These are phyloP conservation scores for Drosophila burlai DNA, from an alignment of 1,140 invertebrate genomes.

Conservation along the genomic window DNA sequence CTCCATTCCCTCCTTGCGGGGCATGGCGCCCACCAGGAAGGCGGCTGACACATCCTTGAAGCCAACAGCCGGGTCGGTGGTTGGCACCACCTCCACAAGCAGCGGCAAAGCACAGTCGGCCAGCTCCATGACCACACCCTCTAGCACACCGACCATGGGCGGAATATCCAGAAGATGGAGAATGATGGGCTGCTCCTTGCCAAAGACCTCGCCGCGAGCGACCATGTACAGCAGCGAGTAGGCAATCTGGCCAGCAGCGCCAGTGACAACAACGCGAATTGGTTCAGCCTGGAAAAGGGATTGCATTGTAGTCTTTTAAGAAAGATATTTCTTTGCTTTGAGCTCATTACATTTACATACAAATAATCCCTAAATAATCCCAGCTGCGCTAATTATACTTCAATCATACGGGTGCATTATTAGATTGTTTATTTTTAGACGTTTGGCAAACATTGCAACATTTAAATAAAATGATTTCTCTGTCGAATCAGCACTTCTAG, in stretches of 20 bases:
- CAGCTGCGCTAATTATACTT: slow-evolving; percentile 34
- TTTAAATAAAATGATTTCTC: neutral
- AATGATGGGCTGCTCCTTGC: slow-evolving; percentile 94
- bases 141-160: slow-evolving; percentile 96
- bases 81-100: slow-evolving; percentile 93
- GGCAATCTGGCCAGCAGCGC: slow-evolving; percentile 99
- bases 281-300: slow-evolving; percentile 87
- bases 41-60: slow-evolving; percentile 99
- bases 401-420: neutral
- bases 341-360: neutral
- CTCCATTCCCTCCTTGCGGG: slow-evolving; percentile 99
- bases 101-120: slow-evolving; percentile 98
- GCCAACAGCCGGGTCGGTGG: slow-evolving; percentile 93
- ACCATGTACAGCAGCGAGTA: slow-evolving; percentile 98
- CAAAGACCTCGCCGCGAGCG: slow-evolving; percentile 98
- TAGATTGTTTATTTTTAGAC: slow-evolving; percentile 25
- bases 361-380: neutral
- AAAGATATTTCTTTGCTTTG: neutral
- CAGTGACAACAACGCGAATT: slow-evolving; percentile 97
- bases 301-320: neutral
- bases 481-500: neutral
- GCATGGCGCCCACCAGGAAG: slow-evolving; percentile 99
- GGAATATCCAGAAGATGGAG: slow-evolving; percentile 98
- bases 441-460: neutral
- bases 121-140: slow-evolving; percentile 99